Evolutionary conservation across 2,113 vertebrate species (phyloP).

Genomic region (Trichomycterus rosablanca): DNA sequence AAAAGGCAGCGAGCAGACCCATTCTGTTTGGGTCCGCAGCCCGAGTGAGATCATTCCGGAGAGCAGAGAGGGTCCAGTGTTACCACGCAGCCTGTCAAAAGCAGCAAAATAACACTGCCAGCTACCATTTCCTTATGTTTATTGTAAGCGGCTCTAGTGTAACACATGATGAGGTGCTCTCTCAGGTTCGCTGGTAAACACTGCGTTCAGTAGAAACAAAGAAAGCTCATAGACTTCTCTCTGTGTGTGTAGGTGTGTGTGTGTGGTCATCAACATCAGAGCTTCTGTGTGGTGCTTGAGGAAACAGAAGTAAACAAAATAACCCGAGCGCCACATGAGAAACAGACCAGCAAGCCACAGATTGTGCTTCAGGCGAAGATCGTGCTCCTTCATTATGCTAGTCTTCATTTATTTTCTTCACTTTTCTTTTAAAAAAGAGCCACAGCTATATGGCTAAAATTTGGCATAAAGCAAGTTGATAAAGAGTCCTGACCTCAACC

Average conservation of each 20-base stretch:
- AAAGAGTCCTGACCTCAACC: no score
- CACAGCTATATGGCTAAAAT: no score
- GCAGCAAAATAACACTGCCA: slow-evolving; percentile 58
- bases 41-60: slow-evolving; percentile 33
- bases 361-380: slow-evolving; percentile 17
- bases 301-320: slow-evolving; percentile 37
- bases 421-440: slow-evolving; percentile 1
- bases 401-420: neutral
- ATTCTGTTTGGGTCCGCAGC: slow-evolving; percentile 49
- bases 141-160: slow-evolving; percentile 41
- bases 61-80: slow-evolving; percentile 47
- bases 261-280: slow-evolving; percentile 29
- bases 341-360: slow-evolving; percentile 35
- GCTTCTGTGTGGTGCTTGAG: slow-evolving; percentile 34
- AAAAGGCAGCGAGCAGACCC: slow-evolving; percentile 42
- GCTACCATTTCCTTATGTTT: slow-evolving; percentile 60
- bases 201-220: slow-evolving; percentile 7
- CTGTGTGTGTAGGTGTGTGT: slow-evolving; percentile 21
- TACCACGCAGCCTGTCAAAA: slow-evolving; percentile 56
- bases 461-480: no score
- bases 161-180: slow-evolving; percentile 19
- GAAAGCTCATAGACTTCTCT: slow-evolving; percentile 2
- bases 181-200: slow-evolving; percentile 25
- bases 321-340: slow-evolving; percentile 27
- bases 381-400: slow-evolving; percentile 9